Base-by-base conservation (phyloP, 2,797 vertebrate genomes). In the Nasua narica region DNA sequence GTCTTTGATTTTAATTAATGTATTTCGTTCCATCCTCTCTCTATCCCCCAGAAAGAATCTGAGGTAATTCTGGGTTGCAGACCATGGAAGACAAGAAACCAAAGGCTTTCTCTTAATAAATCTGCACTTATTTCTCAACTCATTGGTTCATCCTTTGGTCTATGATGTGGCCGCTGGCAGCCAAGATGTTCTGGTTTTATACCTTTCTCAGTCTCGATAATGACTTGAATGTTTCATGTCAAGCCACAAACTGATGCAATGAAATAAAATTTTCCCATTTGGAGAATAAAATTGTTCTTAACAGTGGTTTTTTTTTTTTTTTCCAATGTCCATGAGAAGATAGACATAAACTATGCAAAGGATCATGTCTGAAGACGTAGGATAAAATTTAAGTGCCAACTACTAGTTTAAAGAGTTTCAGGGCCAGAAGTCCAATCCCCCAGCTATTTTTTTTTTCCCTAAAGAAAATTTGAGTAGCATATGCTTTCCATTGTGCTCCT, bases 401-500 rank as follows among this genome's bases (percentile, higher is more conserved):
- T 79, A 52, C 14, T 11, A n/a, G 54, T 76, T 82, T 81, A 21
- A 77, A 50, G 79, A 76, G 65, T 60, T 77, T 70, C 10, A 15
- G 67, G 94, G 65, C 65, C 40, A 29, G 35, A 62, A 79, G 72
- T 85, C 76, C 72, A 72, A 10, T 25, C 91, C 32, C 67, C 58
- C 3, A 27, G 72, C 89, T 87, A 74, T 60, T 85, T 58, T 74
- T 96, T 62, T 70, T 76, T 76, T 9, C 7, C 15, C 92, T 52
- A 46, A 81, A 79, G 79, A 54, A 48, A 95, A 91, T 50, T 12
- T 62, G 89, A 85, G 79, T 4, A 97, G 90, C 97, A 94, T 90
- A 72, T 96, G 94, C 91, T 91, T 98, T 95, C 94, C 88, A 95
- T 96, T 97, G 95, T 18, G 79, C 48, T 94, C 96, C 46, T 83